Conservation (phyloP, 2,888 invertebrate species). For the Thymelicus acteon region DNA sequence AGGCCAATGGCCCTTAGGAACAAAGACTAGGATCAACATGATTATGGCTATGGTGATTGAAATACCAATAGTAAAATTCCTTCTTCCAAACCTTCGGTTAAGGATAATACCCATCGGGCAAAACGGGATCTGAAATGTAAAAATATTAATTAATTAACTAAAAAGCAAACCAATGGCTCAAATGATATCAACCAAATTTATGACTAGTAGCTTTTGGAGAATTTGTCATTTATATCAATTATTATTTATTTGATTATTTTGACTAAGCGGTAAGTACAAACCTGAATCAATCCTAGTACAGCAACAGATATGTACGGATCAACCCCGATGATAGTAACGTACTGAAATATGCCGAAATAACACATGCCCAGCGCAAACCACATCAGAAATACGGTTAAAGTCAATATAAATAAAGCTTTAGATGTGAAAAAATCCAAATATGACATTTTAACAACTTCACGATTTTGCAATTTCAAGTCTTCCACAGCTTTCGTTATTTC, state of each 20-base stretch:
- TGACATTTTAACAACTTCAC: conserved; percentile 44
- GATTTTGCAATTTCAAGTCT: conserved; percentile 48
- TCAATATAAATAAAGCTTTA: conserved; percentile 50
- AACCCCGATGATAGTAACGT: conserved; percentile 54
- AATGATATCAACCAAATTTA: too few species aligned
- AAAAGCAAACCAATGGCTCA: neutral
- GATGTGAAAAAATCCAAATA: conserved; percentile 59
- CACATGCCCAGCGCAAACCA: conserved; percentile 58
- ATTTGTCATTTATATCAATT: too few species aligned
- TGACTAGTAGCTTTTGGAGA: too few species aligned
- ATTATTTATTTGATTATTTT: too few species aligned
- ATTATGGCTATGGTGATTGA: conserved; percentile 45
- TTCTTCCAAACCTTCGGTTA: conserved; percentile 55
- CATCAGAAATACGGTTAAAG: conserved; percentile 48
- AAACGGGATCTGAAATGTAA: conserved; percentile 55
- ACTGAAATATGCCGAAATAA: conserved; percentile 62
- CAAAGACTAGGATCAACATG: conserved; percentile 42
- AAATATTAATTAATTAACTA: neutral
- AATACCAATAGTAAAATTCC: conserved; percentile 45
- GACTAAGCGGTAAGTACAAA: conserved; percentile 34
- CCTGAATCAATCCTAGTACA: conserved; percentile 59
- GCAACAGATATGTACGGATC: conserved; percentile 56
- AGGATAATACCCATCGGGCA: conserved; percentile 50
- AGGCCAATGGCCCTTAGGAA: conserved; percentile 45
- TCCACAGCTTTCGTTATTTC: conserved; percentile 52